Percentiles rank a stretch among this genome's conserved stretches.
These are phyloP conservation scores for Gallinago undulata DNA, from an alignment of 2,113 vertebrate species.

Conservation along the genomic window DNA sequence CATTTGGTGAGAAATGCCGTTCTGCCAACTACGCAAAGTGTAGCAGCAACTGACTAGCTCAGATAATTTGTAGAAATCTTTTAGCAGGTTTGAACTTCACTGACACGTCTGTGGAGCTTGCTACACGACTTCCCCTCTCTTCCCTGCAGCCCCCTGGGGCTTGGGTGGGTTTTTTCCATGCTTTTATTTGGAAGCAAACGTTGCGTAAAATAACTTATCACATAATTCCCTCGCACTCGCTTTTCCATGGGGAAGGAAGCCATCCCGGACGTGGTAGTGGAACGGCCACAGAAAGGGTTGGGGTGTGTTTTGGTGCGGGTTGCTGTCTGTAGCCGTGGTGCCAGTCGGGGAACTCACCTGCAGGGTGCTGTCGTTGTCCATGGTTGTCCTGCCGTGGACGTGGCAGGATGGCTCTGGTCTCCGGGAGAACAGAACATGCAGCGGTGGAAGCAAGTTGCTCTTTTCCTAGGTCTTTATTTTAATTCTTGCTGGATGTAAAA, in stretches of 20 bases:
- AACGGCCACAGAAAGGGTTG: not conserved
- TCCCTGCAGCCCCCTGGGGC: not conserved
- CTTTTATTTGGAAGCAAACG: slow-evolving; percentile 2
- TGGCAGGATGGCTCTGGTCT: not conserved
- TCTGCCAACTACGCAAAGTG: slow-evolving; percentile 8
- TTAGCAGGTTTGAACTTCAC: not conserved
- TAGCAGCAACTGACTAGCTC: not conserved
- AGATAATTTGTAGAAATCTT: not conserved
- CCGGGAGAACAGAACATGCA: not conserved
- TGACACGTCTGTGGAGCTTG: not conserved
- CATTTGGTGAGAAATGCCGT: slow-evolving; percentile 57
- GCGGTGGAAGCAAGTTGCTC: not conserved
- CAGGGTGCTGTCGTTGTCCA: not conserved
- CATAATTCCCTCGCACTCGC: not conserved
- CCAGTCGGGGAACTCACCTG: not conserved
- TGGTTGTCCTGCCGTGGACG: not conserved
- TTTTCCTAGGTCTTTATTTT: not conserved
- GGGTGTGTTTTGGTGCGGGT: not conserved
- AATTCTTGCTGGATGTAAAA: not conserved
- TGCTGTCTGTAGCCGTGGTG: not conserved
- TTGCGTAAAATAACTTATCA: not conserved
- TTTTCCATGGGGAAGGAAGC: not conserved
- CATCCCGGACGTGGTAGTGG: not conserved
- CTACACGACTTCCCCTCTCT: not conserved
- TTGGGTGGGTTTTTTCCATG: not conserved